A percentile compares a stretch with the other conserved stretches of the same genome.
phyloP scores from a whole-genome alignment of 2,113 vertebrate genomes.

The Passer domesticus region DNA sequence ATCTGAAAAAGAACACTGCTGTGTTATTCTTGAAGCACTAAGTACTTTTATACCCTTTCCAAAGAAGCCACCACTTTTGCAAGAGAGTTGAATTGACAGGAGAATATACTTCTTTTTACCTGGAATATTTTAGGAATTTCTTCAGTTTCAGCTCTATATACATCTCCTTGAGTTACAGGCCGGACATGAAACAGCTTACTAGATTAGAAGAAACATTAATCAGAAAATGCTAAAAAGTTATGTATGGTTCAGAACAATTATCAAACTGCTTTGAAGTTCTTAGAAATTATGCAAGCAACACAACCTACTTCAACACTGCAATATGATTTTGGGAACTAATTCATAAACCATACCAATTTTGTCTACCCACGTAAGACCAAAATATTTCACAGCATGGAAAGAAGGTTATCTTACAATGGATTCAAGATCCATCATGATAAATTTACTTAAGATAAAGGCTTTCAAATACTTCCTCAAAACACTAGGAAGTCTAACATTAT shows the following conservation, averaged over 20 bases:
- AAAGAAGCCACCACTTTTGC: neutral
- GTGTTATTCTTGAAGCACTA: neutral
- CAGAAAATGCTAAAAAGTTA: neutral
- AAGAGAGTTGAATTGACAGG: neutral
- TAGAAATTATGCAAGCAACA: neutral
- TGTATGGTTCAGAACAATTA: neutral
- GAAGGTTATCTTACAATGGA: neutral
- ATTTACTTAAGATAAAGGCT: neutral
- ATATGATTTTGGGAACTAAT: neutral
- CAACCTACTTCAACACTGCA: rapidly evolving
- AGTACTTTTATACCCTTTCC: neutral
- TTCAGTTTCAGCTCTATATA: slow-evolving; percentile 96
- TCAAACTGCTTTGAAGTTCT: neutral
- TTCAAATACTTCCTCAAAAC: neutral
- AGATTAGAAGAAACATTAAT: slow-evolving; percentile 43
- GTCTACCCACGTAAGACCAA: neutral
- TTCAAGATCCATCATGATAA: neutral
- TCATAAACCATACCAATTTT: neutral
- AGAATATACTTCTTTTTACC: slow-evolving; percentile 70
- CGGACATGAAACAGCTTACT: slow-evolving; percentile 98
- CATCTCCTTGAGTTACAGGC: slow-evolving; percentile 97
- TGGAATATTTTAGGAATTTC: slow-evolving; percentile 99
- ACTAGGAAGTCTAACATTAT: neutral
- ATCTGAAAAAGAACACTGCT: slow-evolving; percentile 78
- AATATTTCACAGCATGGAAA: neutral